phyloP scores from a whole-genome alignment of 2,888 invertebrate species.

The Pyrocoelia pectoralis region DNA sequence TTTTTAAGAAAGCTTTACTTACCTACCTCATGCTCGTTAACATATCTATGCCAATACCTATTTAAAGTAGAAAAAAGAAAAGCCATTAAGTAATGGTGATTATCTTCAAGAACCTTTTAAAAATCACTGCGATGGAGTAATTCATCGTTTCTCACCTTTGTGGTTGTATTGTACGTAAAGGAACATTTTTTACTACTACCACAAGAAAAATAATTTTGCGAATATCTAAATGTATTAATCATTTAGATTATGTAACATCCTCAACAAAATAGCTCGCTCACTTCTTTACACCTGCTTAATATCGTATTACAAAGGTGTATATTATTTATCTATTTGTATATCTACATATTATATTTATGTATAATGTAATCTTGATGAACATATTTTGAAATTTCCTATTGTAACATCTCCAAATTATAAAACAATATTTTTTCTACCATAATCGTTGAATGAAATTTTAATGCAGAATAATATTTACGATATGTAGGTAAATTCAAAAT shows the following conservation, averaged over 20 bases:
- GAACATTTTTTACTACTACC: not conserved
- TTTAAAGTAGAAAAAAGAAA: too few relatives aligned
- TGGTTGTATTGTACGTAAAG: too few relatives aligned
- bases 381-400: not conserved
- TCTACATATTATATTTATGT: not conserved
- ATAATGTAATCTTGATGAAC: constrained; percentile 1
- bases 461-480: not conserved
- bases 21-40: too few relatives aligned
- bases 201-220: not conserved
- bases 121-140: too few relatives aligned
- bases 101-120: too few relatives aligned
- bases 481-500: too few relatives aligned
- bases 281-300: constrained; percentile 5
- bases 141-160: too few relatives aligned
- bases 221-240: not conserved
- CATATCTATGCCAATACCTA: too few relatives aligned
- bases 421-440: not conserved
- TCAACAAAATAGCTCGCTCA: not conserved
- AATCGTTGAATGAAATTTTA: not conserved
- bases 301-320: constrained; percentile 1
- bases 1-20: too few relatives aligned
- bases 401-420: constrained; percentile 1
- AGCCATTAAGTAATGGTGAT: too few relatives aligned
- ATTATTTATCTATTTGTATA: constrained; percentile 1
- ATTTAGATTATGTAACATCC: not conserved